phyloP scores from a whole-genome alignment of 2,797 vertebrate species.

The Buphagus erythrorhynchus region DNA sequence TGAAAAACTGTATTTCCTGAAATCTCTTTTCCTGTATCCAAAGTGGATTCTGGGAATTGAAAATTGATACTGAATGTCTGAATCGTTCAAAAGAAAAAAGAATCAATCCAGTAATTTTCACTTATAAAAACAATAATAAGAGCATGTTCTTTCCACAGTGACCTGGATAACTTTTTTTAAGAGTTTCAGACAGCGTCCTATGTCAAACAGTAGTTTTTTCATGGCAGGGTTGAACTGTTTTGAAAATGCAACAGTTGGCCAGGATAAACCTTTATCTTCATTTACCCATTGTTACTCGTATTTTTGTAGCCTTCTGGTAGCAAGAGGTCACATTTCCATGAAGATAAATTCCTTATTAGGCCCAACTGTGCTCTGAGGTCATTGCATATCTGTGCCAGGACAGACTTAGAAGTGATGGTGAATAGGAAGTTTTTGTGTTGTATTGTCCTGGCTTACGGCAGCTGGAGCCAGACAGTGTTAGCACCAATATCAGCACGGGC shows the following conservation, averaged over 20 bases:
- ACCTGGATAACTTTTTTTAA: conserved; percentile 20
- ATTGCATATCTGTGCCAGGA: conserved; percentile 73
- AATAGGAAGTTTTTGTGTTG: conserved; percentile 79
- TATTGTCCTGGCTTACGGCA: conserved; percentile 79
- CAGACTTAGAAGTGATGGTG: conserved; percentile 71
- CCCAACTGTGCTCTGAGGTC: conserved; percentile 74
- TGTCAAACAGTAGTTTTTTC: conserved; percentile 50
- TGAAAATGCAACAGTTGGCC: conserved; percentile 62
- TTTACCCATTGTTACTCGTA: conserved; percentile 67
- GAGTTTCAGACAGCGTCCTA: not conserved
- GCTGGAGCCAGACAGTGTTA: conserved; percentile 86
- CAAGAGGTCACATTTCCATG: conserved; percentile 74
- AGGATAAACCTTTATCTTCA: conserved; percentile 74
- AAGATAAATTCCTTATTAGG: conserved; percentile 79
- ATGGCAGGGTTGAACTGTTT: conserved; percentile 35
- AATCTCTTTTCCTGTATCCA: not conserved
- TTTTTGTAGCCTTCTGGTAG: conserved; percentile 70
- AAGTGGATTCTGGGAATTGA: not conserved
- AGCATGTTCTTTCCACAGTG: not conserved
- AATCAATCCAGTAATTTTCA: not conserved
- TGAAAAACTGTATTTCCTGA: conserved; percentile 18
- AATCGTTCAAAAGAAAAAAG: not conserved
- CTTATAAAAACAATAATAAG: not conserved
- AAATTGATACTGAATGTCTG: not conserved
- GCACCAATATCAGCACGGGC: conserved; percentile 81